These are phyloP conservation scores for Philonicus albiceps DNA, from an alignment of 2,888 invertebrate species.

Conservation along the genomic window DNA sequence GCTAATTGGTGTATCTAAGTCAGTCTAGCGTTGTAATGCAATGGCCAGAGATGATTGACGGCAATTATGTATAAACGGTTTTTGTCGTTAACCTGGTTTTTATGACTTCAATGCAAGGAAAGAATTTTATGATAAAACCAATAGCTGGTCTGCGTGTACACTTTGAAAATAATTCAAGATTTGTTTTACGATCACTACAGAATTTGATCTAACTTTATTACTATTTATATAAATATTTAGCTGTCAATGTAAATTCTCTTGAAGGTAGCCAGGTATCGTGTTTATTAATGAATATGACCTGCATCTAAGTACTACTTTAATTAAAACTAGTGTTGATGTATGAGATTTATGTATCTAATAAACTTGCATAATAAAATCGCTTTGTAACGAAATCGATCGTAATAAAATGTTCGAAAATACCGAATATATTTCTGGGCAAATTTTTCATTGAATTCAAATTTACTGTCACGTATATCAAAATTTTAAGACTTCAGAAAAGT, in stretches of 20 bases:
- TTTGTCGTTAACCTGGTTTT: not conserved
- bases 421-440: too few species aligned
- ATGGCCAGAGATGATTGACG: not conserved
- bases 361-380: too few species aligned
- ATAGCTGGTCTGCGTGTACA: not conserved
- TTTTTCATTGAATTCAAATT: too few species aligned
- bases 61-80: not conserved
- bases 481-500: too few species aligned
- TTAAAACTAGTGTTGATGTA: too few species aligned
- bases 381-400: too few species aligned
- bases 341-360: too few species aligned
- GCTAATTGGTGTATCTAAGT: not conserved
- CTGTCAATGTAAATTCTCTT: not conserved
- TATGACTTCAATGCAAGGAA: not conserved
- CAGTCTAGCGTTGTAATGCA: not conserved
- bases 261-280: not conserved
- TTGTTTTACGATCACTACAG: not conserved
- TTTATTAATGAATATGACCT: too few species aligned
- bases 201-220: not conserved
- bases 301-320: too few species aligned
- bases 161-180: not conserved
- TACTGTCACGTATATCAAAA: too few species aligned
- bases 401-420: too few species aligned
- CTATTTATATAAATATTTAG: not conserved
- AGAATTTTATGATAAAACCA: not conserved